phyloP scores from a whole-genome alignment of 2,888 invertebrate genomes.

The Platycheirus albimanus region DNA sequence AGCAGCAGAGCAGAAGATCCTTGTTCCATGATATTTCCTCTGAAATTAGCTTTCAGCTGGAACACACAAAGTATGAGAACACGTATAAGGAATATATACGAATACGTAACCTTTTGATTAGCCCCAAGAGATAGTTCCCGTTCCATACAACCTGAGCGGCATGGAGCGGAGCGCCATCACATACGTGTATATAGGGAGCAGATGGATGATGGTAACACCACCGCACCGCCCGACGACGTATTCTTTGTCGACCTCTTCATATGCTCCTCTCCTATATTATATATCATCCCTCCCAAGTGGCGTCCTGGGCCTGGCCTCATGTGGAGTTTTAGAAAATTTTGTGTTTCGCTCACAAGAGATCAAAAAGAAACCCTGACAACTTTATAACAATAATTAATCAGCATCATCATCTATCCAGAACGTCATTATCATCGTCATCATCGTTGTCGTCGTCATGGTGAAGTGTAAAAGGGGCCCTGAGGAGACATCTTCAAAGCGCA shows the following conservation, averaged over 20 bases:
- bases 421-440: conserved; percentile 41
- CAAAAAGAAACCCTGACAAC: conserved; percentile 61
- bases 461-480: conserved; percentile 39
- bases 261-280: background rate
- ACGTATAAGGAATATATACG: background rate
- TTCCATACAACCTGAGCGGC: no score
- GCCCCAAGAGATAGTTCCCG: conserved; percentile 61
- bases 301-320: no score
- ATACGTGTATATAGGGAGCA: conserved; percentile 5
- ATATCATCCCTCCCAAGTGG: conserved; percentile 25
- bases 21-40: conserved; percentile 56
- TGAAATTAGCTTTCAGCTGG: conserved; percentile 55
- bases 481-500: conserved; percentile 26
- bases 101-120: conserved; percentile 48
- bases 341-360: conserved; percentile 42
- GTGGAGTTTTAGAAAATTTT: conserved; percentile 54
- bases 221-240: background rate
- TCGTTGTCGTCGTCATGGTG: conserved; percentile 23
- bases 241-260: conserved; percentile 7
- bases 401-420: conserved; percentile 41
- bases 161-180: conserved; percentile 30
- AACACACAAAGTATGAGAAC: conserved; percentile 7
- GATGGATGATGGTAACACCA: background rate
- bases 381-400: conserved; percentile 70
- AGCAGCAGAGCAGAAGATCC: conserved; percentile 38